Base-by-base conservation (phyloP, 37 sponge, comb jelly and placozoan genomes). In the Theonella swinhoei region DNA sequence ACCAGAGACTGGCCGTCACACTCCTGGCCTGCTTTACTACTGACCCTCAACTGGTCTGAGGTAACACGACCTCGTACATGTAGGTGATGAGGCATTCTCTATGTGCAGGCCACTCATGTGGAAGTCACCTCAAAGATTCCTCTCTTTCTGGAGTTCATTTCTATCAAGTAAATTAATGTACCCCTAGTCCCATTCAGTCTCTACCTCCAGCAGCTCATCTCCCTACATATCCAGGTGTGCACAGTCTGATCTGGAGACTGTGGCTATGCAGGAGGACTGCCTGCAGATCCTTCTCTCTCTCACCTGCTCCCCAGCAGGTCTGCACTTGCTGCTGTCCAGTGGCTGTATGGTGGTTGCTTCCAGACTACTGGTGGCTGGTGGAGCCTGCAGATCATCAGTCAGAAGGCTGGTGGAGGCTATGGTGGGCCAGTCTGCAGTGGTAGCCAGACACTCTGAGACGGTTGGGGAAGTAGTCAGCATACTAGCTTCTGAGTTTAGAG, bases 11-110 rank as follows among this genome's bases (percentile, higher is more conserved):
- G 19, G 95, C 95, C 0, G 80, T 94, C 26, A 85, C 93, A 9
- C 37, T 94, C 20, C 72, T 94, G 23, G 85, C 93, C 23, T 94
- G 93, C 74, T 94, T 85, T 78, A 79, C 88, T 66, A 91, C 95
- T 67, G 95, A 94, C 75, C 74, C 68, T 26, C 86, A 94, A 32
- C 64, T 94, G 70, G 95, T 85, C 3, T 61, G 72, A 23, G 54
- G 7, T 7, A 17, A 14, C 14, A 14, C 14, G 54, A 17, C 11
- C 14, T 47, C 14, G 54, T 47, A 14, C 14, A 14, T 47, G 54
- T 47, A n/a, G n/a, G n/a, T n/a, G n/a, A 47, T 47, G 54, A 14
- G 7, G 11, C 19, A 1, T 37, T 11, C 60, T 80, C 39, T 11
- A 2, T 26, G n/a, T 76, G 9, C 64, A 91, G 92, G 83, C 61